Percentiles rank a stretch among this genome's conserved stretches.
These are phyloP conservation scores for Cacatua alba DNA, from an alignment of 2,113 vertebrate genomes.

Conservation along the genomic window DNA sequence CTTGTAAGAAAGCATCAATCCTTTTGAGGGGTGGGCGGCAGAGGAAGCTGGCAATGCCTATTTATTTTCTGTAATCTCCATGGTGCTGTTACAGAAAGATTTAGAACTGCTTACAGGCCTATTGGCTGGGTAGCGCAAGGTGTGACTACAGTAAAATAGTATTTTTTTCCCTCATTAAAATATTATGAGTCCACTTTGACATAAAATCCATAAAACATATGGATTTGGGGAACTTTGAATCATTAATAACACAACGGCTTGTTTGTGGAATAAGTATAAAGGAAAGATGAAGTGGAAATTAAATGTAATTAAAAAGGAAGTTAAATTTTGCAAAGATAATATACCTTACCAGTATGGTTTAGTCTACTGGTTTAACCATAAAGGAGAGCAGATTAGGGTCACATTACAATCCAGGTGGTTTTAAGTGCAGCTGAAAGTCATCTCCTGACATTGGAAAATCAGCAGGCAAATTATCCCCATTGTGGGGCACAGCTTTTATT, in stretches of 20 bases:
- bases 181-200: constrained; percentile 47
- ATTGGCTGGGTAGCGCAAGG: background rate
- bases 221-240: constrained; percentile 22
- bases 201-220: constrained; percentile 52
- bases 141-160: constrained; percentile 33
- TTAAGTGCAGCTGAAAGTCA: background rate
- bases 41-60: background rate
- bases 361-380: background rate
- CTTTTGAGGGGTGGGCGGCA: background rate
- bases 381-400: background rate
- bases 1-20: background rate
- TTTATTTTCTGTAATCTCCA: constrained; percentile 31
- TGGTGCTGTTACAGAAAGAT: constrained; percentile 6
- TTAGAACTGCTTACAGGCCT: background rate
- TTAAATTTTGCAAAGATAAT: background rate
- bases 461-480: background rate
- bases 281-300: constrained; percentile 33
- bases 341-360: background rate
- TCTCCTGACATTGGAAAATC: background rate
- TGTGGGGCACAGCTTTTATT: background rate
- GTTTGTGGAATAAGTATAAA: constrained; percentile 41
- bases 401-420: background rate
- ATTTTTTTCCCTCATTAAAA: constrained; percentile 55
- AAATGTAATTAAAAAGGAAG: constrained; percentile 38
- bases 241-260: constrained; percentile 42